Evolutionary conservation across 2,113 vertebrate species (phyloP), one percentile per base, ranked within the genome.

Genomic region (Burhinus oedicnemus): DNA sequence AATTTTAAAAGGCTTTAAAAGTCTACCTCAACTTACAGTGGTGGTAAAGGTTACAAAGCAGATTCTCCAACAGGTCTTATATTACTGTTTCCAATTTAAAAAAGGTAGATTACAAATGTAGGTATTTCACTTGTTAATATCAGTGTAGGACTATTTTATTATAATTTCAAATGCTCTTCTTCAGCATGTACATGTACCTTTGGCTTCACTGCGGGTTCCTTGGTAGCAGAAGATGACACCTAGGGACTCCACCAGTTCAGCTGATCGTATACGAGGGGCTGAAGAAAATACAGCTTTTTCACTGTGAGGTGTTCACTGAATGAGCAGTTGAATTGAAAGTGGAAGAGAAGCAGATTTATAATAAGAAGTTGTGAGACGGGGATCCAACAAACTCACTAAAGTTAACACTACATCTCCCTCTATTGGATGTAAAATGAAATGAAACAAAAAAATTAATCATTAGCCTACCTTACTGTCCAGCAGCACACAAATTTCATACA

Each of bases 361-460:
- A 69, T 44, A 80, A 45, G 45, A 76, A 89, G 8, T 20, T 76
- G 20, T 1, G 5, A 95, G 64, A 49, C 30, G 27, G 15, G 12
- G 27, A 72, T 38, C 60, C 29, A 42, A 22, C 9, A 55, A 36
- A 77, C 45, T 80, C 42, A 32, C 62, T 83, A 80, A 96, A 86
- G 87, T 44, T 95, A 87, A 61, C 52, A 27, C 57, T 47, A 49
- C 36, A 29, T 61, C 96, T 96, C 96, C 96, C 96, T 95, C 95
- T 97, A 49, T 7, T 88, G 96, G 95, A 78, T 42, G 18, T 66
- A 69, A 92, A 65, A 30, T 51, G n/a, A 84, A 95, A 74, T 84
- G 25, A 87, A 90, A 27, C 9, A 22, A 38, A 30, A 54, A 55
- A 30, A 25, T 4, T 15, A 22, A 51, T 58, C 4, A 7, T 57